Evolutionary conservation across 2,888 invertebrate species (phyloP), one percentile per base, ranked within the genome.

Genomic region (Andrena hattorfiana): DNA sequence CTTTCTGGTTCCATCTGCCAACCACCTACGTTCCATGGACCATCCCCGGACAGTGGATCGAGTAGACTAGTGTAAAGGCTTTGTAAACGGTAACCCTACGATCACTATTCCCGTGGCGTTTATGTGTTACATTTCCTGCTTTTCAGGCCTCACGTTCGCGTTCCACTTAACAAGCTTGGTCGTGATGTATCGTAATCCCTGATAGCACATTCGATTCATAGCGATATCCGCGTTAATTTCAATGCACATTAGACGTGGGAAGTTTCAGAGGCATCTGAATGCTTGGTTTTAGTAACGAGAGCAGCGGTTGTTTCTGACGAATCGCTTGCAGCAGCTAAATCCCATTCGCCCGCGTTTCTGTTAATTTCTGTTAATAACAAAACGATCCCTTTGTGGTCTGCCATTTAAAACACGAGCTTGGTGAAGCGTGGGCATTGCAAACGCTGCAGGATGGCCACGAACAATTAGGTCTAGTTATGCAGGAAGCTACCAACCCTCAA

Each of bases 211-310:
- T 20, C 60, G 42, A 67, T 78, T 67, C 76, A 54, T 30, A 26
- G 51, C 51, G 42, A 30, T 16, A 62, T 42, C 42, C 60, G 42
- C 30, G 66, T 75, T 77, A 77, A 77, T 77, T 78, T 62, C 62
- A 62, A 67, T 13, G 30, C 42, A 16, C 30, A 28, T 23, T 75
- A 5, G 51, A n/a, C 54, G 42, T 16, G 42, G 51, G 42, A 42
- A 68, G 16, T 68, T 78, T 51, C 16, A 75, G n/a, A 42, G 60
- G n/a, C 28, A n/a, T 62, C n/a, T 48, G 75, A 75, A 67, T 62
- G 60, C 66, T 51, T 67, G 60, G 42, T 67, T 78, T 54, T 28
- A 42, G 51, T 49, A 26, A 42, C 26, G 16, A 6, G 2, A 10
- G 23, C 28, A 26, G 7, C 60, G 26, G 13, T 35, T 77, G 64